Percentiles rank a stretch among this genome's conserved stretches.
Conservation (phyloP, 2,888 invertebrate genomes). For the Rhaphigaster nebulosa region DNA sequence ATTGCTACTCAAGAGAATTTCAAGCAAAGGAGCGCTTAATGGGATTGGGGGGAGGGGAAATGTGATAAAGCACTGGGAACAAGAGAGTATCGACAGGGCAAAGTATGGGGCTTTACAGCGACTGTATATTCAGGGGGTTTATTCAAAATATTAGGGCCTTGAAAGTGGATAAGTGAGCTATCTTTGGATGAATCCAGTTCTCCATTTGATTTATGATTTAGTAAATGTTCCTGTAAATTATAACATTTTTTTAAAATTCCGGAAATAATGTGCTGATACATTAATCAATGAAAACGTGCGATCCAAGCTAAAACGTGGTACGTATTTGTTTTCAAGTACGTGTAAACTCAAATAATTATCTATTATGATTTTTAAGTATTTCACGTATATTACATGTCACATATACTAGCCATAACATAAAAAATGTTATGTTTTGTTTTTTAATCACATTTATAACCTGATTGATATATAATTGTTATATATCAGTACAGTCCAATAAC, state of each 20-base stretch:
- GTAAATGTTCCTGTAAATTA: background rate
- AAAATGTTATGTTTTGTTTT: no score
- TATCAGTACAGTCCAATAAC: no score
- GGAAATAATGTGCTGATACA: no score
- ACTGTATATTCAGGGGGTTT: background rate
- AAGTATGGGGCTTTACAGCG: background rate
- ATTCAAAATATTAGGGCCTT: background rate
- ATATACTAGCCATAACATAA: no score
- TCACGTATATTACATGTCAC: no score
- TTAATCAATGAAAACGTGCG: background rate
- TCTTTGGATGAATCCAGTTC: background rate
- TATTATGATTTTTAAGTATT: background rate
- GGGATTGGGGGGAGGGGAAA: background rate
- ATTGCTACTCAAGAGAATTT: constrained; percentile 3
- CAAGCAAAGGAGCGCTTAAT: background rate
- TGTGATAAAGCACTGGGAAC: constrained; percentile 19
- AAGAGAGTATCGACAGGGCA: background rate
- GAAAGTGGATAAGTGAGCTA: background rate
- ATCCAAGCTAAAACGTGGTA: background rate
- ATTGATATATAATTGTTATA: no score
- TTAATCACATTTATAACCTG: no score
- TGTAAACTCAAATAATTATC: background rate
- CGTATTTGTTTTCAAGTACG: no score
- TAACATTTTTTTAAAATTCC: no score
- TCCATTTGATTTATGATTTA: background rate